Percentiles rank a stretch among this genome's conserved stretches.
Conservation (phyloP, 2,113 vertebrate genomes). For the Tretioscincus oriximinensis region DNA sequence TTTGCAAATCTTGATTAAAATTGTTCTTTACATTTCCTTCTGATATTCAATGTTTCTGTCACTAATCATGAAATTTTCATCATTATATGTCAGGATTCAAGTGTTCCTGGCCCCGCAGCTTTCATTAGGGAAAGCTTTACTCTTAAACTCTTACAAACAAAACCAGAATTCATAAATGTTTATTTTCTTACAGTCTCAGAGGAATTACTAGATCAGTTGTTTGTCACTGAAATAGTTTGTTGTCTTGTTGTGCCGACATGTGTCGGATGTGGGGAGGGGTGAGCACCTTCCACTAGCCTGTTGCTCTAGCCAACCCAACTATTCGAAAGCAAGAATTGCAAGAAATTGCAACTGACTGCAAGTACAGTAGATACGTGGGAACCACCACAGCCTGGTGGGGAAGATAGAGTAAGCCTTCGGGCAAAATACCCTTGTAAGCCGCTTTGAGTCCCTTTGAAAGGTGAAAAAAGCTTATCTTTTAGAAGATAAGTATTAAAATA, state of each 20-base stretch:
- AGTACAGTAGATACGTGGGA: no score
- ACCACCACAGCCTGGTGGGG: no score
- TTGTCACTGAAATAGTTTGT: background rate
- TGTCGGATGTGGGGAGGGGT: no score
- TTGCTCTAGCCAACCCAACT: no score
- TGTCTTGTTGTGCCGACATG: background rate
- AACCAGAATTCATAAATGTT: background rate
- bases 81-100: no score
- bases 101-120: background rate
- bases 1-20: background rate
- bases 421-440: no score
- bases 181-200: background rate
- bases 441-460: no score
- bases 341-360: no score
- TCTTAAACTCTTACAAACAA: background rate
- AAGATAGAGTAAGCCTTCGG: no score
- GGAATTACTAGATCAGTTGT: background rate
- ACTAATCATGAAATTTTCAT: background rate
- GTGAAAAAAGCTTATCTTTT: no score
- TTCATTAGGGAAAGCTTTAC: background rate
- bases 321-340: no score
- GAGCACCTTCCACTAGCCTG: no score
- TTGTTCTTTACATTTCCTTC: background rate
- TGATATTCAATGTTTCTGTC: background rate
- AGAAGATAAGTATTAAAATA: background rate